Evolutionary conservation across 2,797 vertebrate genomes (phyloP).

Genomic region (Myotis daubentonii): DNA sequence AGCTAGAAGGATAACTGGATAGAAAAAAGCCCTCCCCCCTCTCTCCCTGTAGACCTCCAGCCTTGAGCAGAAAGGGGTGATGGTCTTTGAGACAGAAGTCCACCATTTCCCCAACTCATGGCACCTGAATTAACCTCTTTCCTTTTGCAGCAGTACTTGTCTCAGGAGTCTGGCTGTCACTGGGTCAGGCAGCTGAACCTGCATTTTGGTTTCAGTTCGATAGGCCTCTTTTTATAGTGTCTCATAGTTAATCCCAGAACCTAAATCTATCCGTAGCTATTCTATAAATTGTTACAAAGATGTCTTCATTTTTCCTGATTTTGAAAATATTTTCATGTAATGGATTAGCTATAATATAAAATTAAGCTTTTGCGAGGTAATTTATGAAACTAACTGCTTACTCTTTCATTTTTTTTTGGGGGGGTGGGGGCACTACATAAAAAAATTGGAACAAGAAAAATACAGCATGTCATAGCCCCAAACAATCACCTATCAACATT

Average conservation of each 20-base stretch:
- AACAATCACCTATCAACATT: too few relatives aligned
- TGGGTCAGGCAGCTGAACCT: too few relatives aligned
- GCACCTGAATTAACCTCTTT: too few relatives aligned
- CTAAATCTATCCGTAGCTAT: neutral
- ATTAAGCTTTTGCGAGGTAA: constrained; percentile 78
- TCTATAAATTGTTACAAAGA: neutral
- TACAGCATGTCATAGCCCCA: too few relatives aligned
- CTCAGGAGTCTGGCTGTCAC: too few relatives aligned
- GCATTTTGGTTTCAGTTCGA: neutral
- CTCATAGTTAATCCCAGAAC: neutral
- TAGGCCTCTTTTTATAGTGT: neutral
- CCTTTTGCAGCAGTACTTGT: too few relatives aligned
- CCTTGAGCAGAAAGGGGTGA: neutral
- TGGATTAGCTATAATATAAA: constrained; percentile 39
- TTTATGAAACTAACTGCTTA: constrained; percentile 14
- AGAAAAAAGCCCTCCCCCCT: neutral
- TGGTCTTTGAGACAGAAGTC: neutral
- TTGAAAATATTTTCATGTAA: neutral
- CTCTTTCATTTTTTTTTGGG: constrained; percentile 26
- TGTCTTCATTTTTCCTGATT: neutral
- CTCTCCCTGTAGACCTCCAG: too few relatives aligned
- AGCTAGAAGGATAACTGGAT: neutral
- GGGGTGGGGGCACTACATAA: constrained; percentile 93
- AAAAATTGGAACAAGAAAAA: constrained; percentile 89
- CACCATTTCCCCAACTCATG: too few relatives aligned